Evolutionary conservation across 2,113 vertebrate species (phyloP), one percentile per base, ranked within the genome.

Genomic region (Onychostoma macrolepis): DNA sequence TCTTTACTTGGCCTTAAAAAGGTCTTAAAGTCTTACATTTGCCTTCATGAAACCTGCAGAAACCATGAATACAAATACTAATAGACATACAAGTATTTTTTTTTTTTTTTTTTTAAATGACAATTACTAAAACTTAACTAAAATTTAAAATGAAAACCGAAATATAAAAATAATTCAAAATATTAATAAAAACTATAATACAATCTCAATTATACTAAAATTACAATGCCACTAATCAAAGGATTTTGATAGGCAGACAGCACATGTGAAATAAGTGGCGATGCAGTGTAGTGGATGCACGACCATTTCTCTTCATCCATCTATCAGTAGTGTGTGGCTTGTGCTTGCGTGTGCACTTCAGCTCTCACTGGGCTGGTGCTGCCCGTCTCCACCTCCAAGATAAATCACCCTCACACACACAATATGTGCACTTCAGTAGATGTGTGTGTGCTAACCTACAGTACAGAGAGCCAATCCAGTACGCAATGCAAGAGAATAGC

Each of bases 281-380:
- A 48, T 50, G 13, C n/a, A 50, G 88, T 83, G 78, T 87, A 87
- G 80, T 88, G 89, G 86, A 19, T 56, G 41, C 24, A 15, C 45
- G 56, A 58, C 67, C 1, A 15, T 28, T 75, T 69, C 50, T 50
- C 78, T 85, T 82, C 82, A 90, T 95, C 92, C 92, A 89, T 93
- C 91, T 91, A 90, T 93, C 93, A 92, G 90, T 81, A 85, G 81
- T 78, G 43, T 88, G 88, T 19, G 9, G 87, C 91, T 92, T 92
- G 91, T 94, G 94, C 92, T 84, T 94, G 92, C 83, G 89, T 94
- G 88, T 92, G 93, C 94, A 93, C 41, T 87, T 89, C 88, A 79
- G 77, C 24, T 38, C 83, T 80, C 38, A 36, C 61, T 83, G 50
- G 11, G 63, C 83, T 79, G 53, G 85, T 90, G 89, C 61, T 76